Evolutionary conservation across 2,797 vertebrate species (phyloP), one percentile per base, ranked within the genome.

Genomic region (Sebastes nivosus): DNA sequence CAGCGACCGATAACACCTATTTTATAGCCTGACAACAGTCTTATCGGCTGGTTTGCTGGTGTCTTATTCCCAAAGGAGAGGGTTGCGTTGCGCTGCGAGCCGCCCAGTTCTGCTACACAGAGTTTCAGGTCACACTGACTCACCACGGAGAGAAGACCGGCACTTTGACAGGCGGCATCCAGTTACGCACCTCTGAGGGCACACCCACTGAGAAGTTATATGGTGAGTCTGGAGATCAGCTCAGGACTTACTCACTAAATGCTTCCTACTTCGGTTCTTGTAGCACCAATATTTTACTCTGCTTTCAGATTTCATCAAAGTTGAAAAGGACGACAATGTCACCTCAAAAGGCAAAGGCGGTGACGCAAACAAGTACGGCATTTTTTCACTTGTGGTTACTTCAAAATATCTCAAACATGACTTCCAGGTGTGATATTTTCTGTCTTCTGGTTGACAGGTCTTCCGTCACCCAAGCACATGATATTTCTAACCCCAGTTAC

Each of bases 131-230:
- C 8, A 94, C 95, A 0, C 93, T 99, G 85, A 98, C 98, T 34
- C 99, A 99, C 89, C 97, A 99, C 0, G 98, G 98, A 42, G 99
- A 99, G 93, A 95, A 93, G 89, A 99, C 96, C 0, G 99, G 99
- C 5, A 84, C 90, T 18, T 95, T 99, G 91, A 96, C 88, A 5
- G 99, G 98, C 1, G 96, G 96, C 86, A 97, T 99, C 83, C 97
- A 97, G 85, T 89, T 99, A 54, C 96, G 95, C 71, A 98, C 97
- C 2, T 96, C 97, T 2, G 96, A 97, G 81, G 96, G 97, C 67
- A 99, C 98, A 74, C 96, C 95, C 92, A 96, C 97, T 6, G 98
- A 99, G 93, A 99, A 98, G 81, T 90, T 99, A 29, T 99, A 99
- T 0, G 99, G 99, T 99, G 93, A 97, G 96, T 78, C 67, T 29